Evolutionary conservation across 2,113 vertebrate genomes (phyloP), one percentile per base, ranked within the genome.

Genomic region (Tachysurus fulvidraco): DNA sequence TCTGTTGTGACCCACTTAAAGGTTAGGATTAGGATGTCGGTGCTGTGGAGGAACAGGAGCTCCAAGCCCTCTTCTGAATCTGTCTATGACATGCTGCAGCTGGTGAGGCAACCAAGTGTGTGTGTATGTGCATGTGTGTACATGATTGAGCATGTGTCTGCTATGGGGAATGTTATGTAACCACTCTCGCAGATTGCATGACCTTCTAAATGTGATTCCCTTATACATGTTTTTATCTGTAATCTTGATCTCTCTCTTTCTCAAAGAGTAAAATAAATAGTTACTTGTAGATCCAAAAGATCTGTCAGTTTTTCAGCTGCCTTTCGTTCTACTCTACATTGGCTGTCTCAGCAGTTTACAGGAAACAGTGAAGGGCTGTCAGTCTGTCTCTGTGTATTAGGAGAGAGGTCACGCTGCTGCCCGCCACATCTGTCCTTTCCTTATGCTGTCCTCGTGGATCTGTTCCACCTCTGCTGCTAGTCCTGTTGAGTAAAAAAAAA

Each of bases 41-140:
- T 89, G 23, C 93, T 95, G 57, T 91, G 89, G 91, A 94, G 89
- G 89, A 91, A 78, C 76, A 93, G 89, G 84, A 92, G 83, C 88
- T 91, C 84, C 80, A 94, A 92, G 88, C 90, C 89, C 89, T 92
- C 95, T 0, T 91, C 95, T 0, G 95, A 95, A 65, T 96, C 96
- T 30, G 59, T 96, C 76, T 93, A 93, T 90, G 94, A 93, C 59
- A 91, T 96, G 87, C 94, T 97, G 85, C 94, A 96, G 90, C 92
- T 95, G 97, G 97, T 98, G 95, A 97, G 97, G 88, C 9, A 17
- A 44, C 17, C 92, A 50, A 50, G 3, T 62, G 41, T 83, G 25
- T 78, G 28, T 89, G 57, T 65, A 30, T 83, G 28, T 82, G 64
- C 14, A 57, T 83, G 69, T 83, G 54, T 54, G 73, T 57, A 44